Evolutionary conservation across 2,888 invertebrate genomes (phyloP), one percentile per base, ranked within the genome.

Genomic region (Drosophila falleni): DNA sequence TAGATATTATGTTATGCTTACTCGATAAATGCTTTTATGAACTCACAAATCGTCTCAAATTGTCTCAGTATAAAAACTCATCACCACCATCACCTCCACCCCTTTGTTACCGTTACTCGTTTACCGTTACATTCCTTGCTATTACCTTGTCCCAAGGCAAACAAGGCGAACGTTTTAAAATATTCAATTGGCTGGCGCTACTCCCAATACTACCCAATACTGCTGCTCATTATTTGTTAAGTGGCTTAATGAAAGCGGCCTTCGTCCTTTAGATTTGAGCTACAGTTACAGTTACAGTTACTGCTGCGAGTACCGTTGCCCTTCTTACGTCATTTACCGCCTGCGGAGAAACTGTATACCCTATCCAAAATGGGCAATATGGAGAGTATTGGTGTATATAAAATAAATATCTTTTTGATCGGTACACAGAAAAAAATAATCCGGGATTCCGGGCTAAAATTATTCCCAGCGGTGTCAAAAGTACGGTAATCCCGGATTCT

Each of bases 191-290:
- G 63, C 62, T 54, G 47, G 42, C 66, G 67, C 13, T 59, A 56
- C 71, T 67, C 69, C 41, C 59, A 42, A 41, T 41, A 41, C n/a
- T 47, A 74, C 69, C 41, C 59, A 42, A 41, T 41, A 41, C n/a
- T 47, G 75, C 80, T 86, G 78, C 86, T 89, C 85, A 84, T 89
- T 88, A 87, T 90, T 88, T 88, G 89, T 90, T 87, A 84, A 89
- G 90, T 89, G 80, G 80, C 87, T 89, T 82, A 89, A 89, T 89
- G 89, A 88, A 83, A 78, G 71, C 81, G 67, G 23, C 46, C 49
- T 46, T 49, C 46, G 51, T 50, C 26, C 69, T 41, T 39, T 49
- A 44, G 55, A n/a, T 37, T 9, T 11, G 39, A 35, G 53, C 31
- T 26, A 15, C 33, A 51, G 42, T 37, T 31, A 19, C 29, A 29